A percentile compares a stretch with the other conserved stretches of the same genome.
These are phyloP conservation scores for Megaustenia siamemsis DNA, from an alignment of 2,888 invertebrate genomes.

Conservation along the genomic window DNA sequence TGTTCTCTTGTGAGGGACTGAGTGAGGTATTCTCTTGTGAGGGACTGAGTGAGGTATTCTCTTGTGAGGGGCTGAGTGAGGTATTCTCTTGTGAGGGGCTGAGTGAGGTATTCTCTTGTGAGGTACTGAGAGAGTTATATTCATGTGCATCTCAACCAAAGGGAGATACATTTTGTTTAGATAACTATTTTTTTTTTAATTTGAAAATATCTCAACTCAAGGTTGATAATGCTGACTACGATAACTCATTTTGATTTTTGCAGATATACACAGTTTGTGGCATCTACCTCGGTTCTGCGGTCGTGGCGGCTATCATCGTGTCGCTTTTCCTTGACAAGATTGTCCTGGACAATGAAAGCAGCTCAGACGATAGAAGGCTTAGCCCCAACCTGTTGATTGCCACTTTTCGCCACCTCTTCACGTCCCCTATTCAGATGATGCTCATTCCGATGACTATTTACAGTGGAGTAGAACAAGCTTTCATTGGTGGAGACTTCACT, in stretches of 20 bases:
- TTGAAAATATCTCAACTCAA: too few relatives aligned
- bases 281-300: constrained; percentile 92
- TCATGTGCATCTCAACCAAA: too few relatives aligned
- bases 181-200: too few relatives aligned
- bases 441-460: constrained; percentile 96
- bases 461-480: constrained; percentile 98
- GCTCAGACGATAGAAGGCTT: constrained; percentile 55
- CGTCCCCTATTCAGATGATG: constrained; percentile 91
- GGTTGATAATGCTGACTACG: too few relatives aligned
- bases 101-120: too few relatives aligned
- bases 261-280: constrained; percentile 93
- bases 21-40: too few relatives aligned
- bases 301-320: constrained; percentile 91
- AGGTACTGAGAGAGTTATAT: too few relatives aligned
- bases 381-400: constrained; percentile 78
- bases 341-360: constrained; percentile 70
- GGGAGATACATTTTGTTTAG: too few relatives aligned
- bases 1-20: too few relatives aligned
- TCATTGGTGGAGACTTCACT: constrained; percentile 88
- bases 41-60: too few relatives aligned
- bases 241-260: neutral
- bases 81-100: too few relatives aligned
- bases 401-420: constrained; percentile 93
- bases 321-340: constrained; percentile 89
- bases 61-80: too few relatives aligned